Base-by-base conservation (phyloP, 2,113 vertebrate species). In the Myotis yumanensis region DNA sequence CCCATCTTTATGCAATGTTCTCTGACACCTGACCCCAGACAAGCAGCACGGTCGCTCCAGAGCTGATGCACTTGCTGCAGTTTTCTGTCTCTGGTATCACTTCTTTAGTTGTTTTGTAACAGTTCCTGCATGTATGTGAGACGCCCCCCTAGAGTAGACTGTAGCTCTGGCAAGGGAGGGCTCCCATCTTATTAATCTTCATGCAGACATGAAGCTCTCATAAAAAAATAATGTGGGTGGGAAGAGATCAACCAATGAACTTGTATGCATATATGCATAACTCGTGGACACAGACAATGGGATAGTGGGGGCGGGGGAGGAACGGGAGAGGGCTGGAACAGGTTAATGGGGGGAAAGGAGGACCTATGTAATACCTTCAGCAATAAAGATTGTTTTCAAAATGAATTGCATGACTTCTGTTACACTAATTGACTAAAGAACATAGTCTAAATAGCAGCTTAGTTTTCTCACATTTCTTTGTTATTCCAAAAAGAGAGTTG, bases 401-500 rank as follows among this genome's bases (percentile, higher is more conserved):
- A 30, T 28, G 48, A n/a, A 87, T 22, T 73, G 10, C 12, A 25
- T 59, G 57, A 59, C 57, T 23, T 59, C 57, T 77, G 25, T 86
- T 86, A 75, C 4, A 89, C 43, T 80, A 86, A 75, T 77, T 57
- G 30, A 73, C 64, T 48, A 75, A 71, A 94, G 15, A 62, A 8
- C 57, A 76, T 15, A 93, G 32, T 22, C 69, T 59, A 20, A 93
- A 84, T 2, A 80, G 37, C 11, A 73, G 18, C 11, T 66, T 59
- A 37, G 14, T 40, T 87, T 93, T 69, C 76, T 73, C 14, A 23
- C 28, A 32, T 72, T 62, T 64, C 59, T 54, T 89, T 66, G 30
- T 71, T 85, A 83, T 64, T 89, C 22, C 12, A 37, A 68, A 72
- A 85, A 96, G 32, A 90, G 5, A 88, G 23, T 37, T 84, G n/a